Base-by-base conservation (phyloP, 2,888 invertebrate genomes). In the Tipula lateralis region DNA sequence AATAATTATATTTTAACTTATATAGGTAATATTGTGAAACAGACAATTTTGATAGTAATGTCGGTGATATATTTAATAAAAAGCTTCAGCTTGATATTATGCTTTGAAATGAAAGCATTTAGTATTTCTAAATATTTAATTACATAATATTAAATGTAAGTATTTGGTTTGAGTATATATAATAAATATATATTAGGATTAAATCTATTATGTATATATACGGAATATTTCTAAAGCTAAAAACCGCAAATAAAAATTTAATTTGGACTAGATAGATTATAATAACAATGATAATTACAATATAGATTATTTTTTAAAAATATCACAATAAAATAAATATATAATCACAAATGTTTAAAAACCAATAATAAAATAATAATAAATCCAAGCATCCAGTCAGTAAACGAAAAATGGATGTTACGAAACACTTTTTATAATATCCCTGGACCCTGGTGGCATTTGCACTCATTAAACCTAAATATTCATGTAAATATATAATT, bases 311-410 rank as follows among this genome's bases (percentile, higher is more conserved):
- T 66, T 66, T 44, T 66, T 66, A 9, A 24, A 66, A 66, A 66
- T 66, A 66, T 66, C 66, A 66, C 66, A 66, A 66, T 66, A 66
- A 66, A 66, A 66, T 66, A 66, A 66, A 66, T 66, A 66, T 66
- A 66, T 66, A 66, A 66, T 66, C 66, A 66, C 66, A 66, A 66
- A 66, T 66, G 19, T 19, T 66, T 66, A 66, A 66, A 66, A 66
- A n/a, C 2, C 3, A 44, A 66, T 24, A 66, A 9, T 9, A 66
- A 24, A 66, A 66, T 66, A 44, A 44, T 44, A 44, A 44, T 66
- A 66, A 66, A 66, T 66, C 66, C 24, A 66, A 7, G 24, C 66
- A 24, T 66, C 66, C 66, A 66, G 66, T 24, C 5, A 50, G 16
- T 50, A 36, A 12, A 16, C n/a, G 16, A 16, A n/a, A 50, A 50